phyloP scores from a whole-genome alignment of 2,888 invertebrate species.

The Drosophila rubida region DNA sequence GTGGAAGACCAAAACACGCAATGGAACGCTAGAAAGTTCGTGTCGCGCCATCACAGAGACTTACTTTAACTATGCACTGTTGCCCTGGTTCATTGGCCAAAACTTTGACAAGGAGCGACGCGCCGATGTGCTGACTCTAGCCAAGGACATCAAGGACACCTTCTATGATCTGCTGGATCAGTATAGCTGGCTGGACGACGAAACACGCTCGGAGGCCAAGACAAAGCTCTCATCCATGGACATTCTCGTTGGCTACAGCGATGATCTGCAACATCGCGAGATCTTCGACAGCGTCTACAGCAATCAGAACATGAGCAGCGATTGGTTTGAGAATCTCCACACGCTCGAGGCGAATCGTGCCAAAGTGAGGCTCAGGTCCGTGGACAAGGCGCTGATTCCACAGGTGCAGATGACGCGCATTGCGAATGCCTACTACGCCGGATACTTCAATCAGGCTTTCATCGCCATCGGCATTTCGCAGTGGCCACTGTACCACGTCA shows the following conservation, averaged over 20 bases:
- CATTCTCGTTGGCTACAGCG: slow-evolving; percentile 76
- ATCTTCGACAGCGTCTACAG: slow-evolving; percentile 67
- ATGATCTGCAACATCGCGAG: slow-evolving; percentile 72
- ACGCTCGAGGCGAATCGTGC: slow-evolving; percentile 73
- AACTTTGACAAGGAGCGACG: slow-evolving; percentile 74
- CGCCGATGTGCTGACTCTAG: slow-evolving; percentile 73
- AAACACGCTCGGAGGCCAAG: slow-evolving; percentile 77
- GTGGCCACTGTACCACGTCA: slow-evolving; percentile 77
- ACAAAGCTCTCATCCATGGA: slow-evolving; percentile 82
- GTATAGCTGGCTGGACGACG: slow-evolving; percentile 79
- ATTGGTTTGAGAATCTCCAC: slow-evolving; percentile 74
- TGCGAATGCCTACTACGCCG: slow-evolving; percentile 82
- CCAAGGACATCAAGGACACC: slow-evolving; percentile 70
- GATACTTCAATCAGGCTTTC: slow-evolving; percentile 79
- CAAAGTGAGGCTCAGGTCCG: slow-evolving; percentile 55
- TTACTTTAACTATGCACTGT: slow-evolving; percentile 76
- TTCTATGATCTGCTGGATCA: slow-evolving; percentile 76
- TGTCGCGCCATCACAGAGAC: slow-evolving; percentile 73
- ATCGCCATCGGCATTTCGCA: slow-evolving; percentile 80
- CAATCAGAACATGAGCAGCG: slow-evolving; percentile 60
- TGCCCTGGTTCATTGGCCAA: slow-evolving; percentile 82
- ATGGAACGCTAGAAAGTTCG: slow-evolving; percentile 53
- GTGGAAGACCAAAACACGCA: slow-evolving; percentile 64
- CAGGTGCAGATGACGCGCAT: slow-evolving; percentile 76
- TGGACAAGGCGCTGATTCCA: slow-evolving; percentile 76